Evolutionary conservation across 2,888 invertebrate genomes (phyloP), one percentile per base, ranked within the genome.

Genomic region (Acanthosepion lycidas): DNA sequence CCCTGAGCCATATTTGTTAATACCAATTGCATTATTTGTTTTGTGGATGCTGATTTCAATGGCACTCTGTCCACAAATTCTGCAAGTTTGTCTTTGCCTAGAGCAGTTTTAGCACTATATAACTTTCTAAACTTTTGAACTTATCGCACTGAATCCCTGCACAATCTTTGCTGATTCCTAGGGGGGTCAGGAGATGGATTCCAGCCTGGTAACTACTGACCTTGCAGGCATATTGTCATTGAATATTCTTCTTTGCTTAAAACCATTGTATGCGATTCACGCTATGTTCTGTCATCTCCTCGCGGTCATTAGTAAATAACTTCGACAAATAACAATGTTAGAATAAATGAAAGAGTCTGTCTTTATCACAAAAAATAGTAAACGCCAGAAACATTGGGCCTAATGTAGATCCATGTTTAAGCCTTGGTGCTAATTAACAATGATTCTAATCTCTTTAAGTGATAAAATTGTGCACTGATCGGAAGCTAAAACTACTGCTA

Each of bases 111-210:
- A 33, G 78, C n/a, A 78, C n/a, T 78, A 78, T 78, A n/a, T n/a
- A 78, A 78, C n/a, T 78, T 78, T 78, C n/a, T n/a, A 78, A 78
- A 78, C 78, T 78, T 78, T n/a, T 78, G 12, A 78, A 78, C 78
- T 33, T 78, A 78, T 78, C 78, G n/a, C 78, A 78, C n/a, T 12
- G 33, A 78, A 78, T 78, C n/a, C n/a, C 78, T 78, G 12, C n/a
- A n/a, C 78, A 78, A 78, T 78, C 15, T 78, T n/a, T 78, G n/a
- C n/a, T 12, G n/a, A 78, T 78, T 78, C 78, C 78, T 78, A 9
- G 78, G n/a, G 42, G 78, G 78, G 78, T n/a, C 78, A 78, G 15
- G 78, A 15, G 78, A 78, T 12, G n/a, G n/a, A 78, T 33, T 78
- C 78, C n/a, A 78, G n/a, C 78, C 78, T 78, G n/a, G n/a, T 33